Evolutionary conservation across 2,888 invertebrate genomes (phyloP).

Genomic region (Acrobasis suavella): DNA sequence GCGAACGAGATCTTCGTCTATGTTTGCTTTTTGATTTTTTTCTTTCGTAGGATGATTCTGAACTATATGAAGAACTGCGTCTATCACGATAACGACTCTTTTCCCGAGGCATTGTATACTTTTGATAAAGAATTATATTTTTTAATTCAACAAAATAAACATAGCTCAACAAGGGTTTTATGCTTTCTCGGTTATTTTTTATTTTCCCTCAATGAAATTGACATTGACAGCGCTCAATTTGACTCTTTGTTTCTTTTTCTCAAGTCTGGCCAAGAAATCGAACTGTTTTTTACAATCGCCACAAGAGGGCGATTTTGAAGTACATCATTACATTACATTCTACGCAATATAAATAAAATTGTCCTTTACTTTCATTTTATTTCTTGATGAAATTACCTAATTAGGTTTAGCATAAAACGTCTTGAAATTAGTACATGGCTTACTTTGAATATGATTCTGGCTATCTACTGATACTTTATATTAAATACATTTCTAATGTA

Average conservation of each 20-base stretch:
- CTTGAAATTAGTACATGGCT: no score
- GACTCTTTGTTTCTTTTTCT: background rate
- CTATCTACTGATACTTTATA: background rate
- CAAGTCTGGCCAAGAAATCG: background rate
- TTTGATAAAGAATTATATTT: background rate
- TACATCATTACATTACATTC: no score
- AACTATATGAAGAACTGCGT: slow-evolving; percentile 69
- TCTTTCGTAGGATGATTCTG: slow-evolving; percentile 70
- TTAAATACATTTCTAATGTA: background rate
- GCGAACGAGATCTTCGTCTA: slow-evolving; percentile 65
- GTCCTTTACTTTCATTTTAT: no score
- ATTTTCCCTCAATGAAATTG: background rate
- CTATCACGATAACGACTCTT: slow-evolving; percentile 69
- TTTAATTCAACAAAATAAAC: background rate
- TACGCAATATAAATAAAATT: no score
- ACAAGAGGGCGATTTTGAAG: no score
- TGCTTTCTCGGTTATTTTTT: background rate
- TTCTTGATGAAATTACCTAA: no score
- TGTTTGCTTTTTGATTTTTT: slow-evolving; percentile 70
- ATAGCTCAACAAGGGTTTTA: background rate
- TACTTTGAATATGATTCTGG: no score
- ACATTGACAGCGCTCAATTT: background rate
- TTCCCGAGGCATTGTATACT: slow-evolving; percentile 66
- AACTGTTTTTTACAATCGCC: background rate
- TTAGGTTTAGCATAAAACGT: no score